Evolutionary conservation across 2,113 vertebrate species (phyloP).

Genomic region (Rhegmatorhina hoffmannsi): DNA sequence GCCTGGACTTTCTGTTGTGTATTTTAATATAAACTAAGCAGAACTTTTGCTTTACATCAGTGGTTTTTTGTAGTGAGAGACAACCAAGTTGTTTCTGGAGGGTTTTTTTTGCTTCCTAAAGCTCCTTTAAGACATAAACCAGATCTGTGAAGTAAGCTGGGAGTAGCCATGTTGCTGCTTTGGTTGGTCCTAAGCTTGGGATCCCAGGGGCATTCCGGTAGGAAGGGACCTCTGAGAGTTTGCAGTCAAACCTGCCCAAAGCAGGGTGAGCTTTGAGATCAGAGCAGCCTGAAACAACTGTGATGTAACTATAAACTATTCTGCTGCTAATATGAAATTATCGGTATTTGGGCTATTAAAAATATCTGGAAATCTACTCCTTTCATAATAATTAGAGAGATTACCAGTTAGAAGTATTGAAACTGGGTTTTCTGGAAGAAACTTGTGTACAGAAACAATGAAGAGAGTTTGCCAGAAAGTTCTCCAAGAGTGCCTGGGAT

Average conservation of each 20-base stretch:
- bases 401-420: not conserved
- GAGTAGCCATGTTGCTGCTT: not conserved
- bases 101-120: not conserved
- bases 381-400: not conserved
- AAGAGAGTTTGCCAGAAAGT: not conserved
- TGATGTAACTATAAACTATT: not conserved
- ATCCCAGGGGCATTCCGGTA: not conserved
- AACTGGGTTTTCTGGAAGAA: not conserved
- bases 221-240: not conserved
- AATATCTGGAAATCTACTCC: not conserved
- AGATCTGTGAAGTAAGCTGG: not conserved
- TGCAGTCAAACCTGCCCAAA: not conserved
- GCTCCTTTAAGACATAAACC: not conserved
- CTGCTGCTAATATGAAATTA: not conserved
- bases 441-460: not conserved
- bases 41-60: not conserved
- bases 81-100: not conserved
- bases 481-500: not conserved
- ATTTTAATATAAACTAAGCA: not conserved
- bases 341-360: not conserved
- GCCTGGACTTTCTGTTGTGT: not conserved
- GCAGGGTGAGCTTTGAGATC: not conserved
- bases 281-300: not conserved
- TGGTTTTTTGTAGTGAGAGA: not conserved
- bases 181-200: not conserved